These are phyloP conservation scores for Mormyrus hasselquistii DNA, from an alignment of 2,797 vertebrate genomes.

Conservation along the genomic window DNA sequence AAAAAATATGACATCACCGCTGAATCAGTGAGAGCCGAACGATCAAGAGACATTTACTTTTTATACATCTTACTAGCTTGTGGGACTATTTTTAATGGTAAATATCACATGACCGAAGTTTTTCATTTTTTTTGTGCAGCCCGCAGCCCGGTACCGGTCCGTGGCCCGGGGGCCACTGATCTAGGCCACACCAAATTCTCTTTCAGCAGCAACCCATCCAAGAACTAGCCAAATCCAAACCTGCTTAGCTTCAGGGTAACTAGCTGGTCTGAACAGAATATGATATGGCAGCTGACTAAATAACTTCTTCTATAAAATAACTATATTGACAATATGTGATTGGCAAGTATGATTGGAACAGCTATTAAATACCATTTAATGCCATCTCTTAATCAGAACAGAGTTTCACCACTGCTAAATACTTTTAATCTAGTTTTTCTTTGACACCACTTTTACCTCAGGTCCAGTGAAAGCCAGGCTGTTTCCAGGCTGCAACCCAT, in stretches of 20 bases:
- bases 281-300: background rate
- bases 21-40: too few species aligned
- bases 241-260: background rate
- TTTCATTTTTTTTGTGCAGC: too few species aligned
- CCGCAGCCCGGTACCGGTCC: too few species aligned
- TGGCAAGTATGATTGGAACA: background rate
- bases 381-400: background rate
- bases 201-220: background rate
- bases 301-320: background rate
- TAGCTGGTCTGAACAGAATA: background rate
- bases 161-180: too few species aligned
- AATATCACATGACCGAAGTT: too few species aligned
- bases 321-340: background rate
- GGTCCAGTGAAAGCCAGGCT: conserved; percentile 33
- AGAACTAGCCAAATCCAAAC: background rate
- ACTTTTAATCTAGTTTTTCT: background rate
- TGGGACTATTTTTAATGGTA: too few species aligned
- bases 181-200: background rate
- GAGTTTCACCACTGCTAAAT: background rate
- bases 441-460: background rate
- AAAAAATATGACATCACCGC: too few species aligned
- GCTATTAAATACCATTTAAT: background rate
- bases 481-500: conserved; percentile 43
- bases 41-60: too few species aligned
- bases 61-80: too few species aligned